These are phyloP conservation scores for Bombus waltoni DNA, from an alignment of 1,140 invertebrate species.

Conservation along the genomic window DNA sequence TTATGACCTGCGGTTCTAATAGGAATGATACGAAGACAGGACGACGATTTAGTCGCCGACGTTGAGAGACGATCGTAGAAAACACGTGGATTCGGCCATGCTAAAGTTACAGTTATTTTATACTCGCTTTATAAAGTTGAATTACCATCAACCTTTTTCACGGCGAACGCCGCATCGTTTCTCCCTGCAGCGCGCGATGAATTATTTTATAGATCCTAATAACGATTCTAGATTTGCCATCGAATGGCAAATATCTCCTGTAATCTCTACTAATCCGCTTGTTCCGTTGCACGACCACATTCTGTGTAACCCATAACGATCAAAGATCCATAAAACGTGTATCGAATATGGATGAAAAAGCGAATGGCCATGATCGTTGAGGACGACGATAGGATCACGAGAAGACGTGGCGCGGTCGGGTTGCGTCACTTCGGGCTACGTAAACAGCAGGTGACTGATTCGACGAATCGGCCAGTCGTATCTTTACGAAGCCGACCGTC, in stretches of 20 bases:
- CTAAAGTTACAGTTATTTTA: not conserved
- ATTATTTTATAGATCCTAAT: too few species aligned
- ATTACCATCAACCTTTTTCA: too few species aligned
- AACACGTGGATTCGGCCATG: not conserved
- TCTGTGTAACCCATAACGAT: too few species aligned
- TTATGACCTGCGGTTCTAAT: not conserved
- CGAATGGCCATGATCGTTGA: not conserved
- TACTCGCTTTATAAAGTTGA: not conserved
- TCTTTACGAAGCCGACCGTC: constrained; percentile 47
- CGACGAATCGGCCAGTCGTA: constrained; percentile 58
- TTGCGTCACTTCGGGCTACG: constrained; percentile 40
- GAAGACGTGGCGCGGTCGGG: not conserved
- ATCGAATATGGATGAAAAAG: not conserved
- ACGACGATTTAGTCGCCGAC: not conserved
- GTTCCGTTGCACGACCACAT: too few species aligned
- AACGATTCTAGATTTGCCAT: too few species aligned
- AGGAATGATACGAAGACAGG: rapidly evolving
- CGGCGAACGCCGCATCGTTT: too few species aligned
- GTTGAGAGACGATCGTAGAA: not conserved
- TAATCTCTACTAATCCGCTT: too few species aligned
- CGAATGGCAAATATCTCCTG: too few species aligned
- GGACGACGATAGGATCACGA: not conserved
- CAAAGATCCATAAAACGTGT: not conserved
- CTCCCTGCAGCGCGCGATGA: too few species aligned
- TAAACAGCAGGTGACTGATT: constrained; percentile 62